phyloP scores from a whole-genome alignment of 2,113 vertebrate genomes.

The Silurus asotus region DNA sequence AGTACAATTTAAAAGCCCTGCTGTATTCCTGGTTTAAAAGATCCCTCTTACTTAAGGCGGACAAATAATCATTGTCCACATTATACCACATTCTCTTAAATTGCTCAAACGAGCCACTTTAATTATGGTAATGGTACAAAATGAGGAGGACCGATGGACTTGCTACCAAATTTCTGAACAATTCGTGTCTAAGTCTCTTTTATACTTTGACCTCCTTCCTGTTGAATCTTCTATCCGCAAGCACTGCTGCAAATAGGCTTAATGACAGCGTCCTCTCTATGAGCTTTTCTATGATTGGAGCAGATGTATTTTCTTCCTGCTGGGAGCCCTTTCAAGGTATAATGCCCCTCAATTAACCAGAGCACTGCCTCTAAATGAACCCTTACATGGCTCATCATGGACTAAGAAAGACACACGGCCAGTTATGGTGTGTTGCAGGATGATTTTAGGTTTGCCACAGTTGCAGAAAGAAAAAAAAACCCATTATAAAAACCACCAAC shows the following conservation, averaged over 20 bases:
- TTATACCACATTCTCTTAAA: not conserved
- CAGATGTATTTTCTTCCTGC: slow-evolving; percentile 39
- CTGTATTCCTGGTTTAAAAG: not conserved
- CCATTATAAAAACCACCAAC: no score
- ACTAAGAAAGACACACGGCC: slow-evolving; percentile 17
- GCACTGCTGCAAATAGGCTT: slow-evolving; percentile 32
- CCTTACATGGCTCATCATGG: slow-evolving; percentile 37
- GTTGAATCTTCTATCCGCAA: slow-evolving; percentile 50
- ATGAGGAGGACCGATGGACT: slow-evolving; percentile 15
- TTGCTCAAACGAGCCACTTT: not conserved
- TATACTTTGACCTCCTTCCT: slow-evolving; percentile 56
- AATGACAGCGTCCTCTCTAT: slow-evolving; percentile 42
- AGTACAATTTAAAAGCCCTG: not conserved
- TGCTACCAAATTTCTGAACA: slow-evolving; percentile 48
- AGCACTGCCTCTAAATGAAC: slow-evolving; percentile 41
- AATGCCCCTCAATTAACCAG: slow-evolving; percentile 38
- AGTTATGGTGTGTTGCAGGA: not conserved
- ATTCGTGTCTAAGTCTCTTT: slow-evolving; percentile 46
- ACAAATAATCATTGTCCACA: not conserved
- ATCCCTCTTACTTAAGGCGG: not conserved
- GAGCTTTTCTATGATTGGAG: slow-evolving; percentile 41
- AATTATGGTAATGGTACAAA: slow-evolving; percentile 11
- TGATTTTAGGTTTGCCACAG: not conserved
- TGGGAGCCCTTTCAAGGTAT: slow-evolving; percentile 30
- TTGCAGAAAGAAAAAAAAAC: not conserved